Conservation (phyloP, 1,140 invertebrate genomes). For the Ips nitidus region DNA sequence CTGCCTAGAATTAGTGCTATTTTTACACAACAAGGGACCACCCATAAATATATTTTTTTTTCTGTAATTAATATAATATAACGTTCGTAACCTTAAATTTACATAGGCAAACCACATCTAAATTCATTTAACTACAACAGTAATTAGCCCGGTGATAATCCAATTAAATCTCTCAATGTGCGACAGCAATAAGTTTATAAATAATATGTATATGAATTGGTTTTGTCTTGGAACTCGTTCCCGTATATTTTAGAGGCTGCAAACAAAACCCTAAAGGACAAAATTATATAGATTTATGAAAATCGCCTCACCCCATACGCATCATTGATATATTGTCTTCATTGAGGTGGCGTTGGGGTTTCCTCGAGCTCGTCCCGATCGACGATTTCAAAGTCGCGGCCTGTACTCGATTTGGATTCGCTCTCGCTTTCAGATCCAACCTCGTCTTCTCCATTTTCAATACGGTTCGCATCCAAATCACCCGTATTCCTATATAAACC, state of each 20-base stretch:
- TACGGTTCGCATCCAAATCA: not conserved
- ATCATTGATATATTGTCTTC: conserved; percentile 1
- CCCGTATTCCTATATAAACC: not conserved
- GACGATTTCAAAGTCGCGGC: conserved; percentile 79
- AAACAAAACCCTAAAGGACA: too few relatives aligned
- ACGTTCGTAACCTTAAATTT: conserved; percentile 21
- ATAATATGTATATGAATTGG: not conserved
- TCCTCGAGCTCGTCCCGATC: conserved; percentile 62
- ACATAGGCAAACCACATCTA: conserved; percentile 12
- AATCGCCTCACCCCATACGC: not conserved
- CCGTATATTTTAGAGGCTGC: too few relatives aligned
- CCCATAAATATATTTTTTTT: too few relatives aligned
- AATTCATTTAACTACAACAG: conserved; percentile 19
- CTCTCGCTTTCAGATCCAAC: conserved; percentile 63
- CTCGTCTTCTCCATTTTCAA: conserved; percentile 7
- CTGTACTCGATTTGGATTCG: conserved; percentile 72
- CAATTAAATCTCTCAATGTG: conserved; percentile 14
- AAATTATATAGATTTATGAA: too few relatives aligned
- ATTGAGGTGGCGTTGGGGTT: not conserved
- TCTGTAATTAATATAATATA: conserved; percentile 2
- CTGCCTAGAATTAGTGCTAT: too few relatives aligned
- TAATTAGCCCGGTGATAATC: conserved; percentile 6
- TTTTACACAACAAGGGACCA: too few relatives aligned
- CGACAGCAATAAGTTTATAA: conserved; percentile 9
- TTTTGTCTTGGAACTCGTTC: not conserved